phyloP scores from a whole-genome alignment of 23 tunicate genomes.

The Botrylloides violaceus region DNA sequence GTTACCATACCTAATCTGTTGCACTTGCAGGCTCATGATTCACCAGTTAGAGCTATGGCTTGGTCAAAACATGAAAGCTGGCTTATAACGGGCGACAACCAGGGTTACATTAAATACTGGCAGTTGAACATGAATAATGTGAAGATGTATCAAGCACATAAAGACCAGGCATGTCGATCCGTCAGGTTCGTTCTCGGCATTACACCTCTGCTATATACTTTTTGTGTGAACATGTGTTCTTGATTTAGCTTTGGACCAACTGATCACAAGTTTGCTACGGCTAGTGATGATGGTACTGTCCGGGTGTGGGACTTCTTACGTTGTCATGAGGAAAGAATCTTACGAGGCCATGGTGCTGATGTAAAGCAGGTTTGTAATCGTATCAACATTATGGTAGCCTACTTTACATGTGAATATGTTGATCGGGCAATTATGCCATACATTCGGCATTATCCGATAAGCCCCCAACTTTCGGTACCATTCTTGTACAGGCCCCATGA shows the following conservation, averaged over 20 bases:
- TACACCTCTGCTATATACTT: too few species aligned
- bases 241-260: conserved; percentile 87
- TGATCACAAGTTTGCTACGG: conserved; percentile 83
- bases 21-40: conserved; percentile 80
- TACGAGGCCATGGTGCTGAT: conserved; percentile 90
- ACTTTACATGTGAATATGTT: too few species aligned
- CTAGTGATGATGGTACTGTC: conserved; percentile 98
- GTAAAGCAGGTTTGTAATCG: conserved; percentile 82
- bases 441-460: too few species aligned
- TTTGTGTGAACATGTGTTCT: background rate
- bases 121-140: conserved; percentile 97
- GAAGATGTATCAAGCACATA: conserved; percentile 98
- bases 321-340: conserved; percentile 74
- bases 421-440: too few species aligned
- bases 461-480: too few species aligned
- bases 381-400: too few species aligned
- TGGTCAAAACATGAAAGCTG: conserved; percentile 95
- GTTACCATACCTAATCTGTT: background rate
- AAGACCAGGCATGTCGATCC: conserved; percentile 96
- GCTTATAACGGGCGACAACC: conserved; percentile 96
- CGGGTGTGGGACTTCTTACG: conserved; percentile 92
- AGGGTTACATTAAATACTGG: conserved; percentile 98
- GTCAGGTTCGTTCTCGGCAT: conserved; percentile 78
- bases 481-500: too few species aligned
- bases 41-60: conserved; percentile 94